Base-by-base conservation (phyloP, 2,888 invertebrate genomes). In the Dynastes hyllus region DNA sequence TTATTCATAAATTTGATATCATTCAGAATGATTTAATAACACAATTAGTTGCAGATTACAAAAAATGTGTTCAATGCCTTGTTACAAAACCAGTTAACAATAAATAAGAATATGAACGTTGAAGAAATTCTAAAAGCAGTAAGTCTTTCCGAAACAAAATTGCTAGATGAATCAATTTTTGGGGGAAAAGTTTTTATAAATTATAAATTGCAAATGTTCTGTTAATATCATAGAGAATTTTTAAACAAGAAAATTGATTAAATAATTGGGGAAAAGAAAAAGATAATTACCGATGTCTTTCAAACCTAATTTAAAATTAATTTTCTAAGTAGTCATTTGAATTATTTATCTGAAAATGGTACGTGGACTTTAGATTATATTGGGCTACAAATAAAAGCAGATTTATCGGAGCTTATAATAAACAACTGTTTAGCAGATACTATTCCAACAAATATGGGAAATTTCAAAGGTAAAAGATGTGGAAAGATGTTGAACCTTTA, bases 361-460 rank as follows among this genome's bases (percentile, higher is more conserved):
- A 85, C 88, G 53, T 90, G 90, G 2, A 87, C 93, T 55, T 89
- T 95, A 85, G 88, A 86, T 78, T 90, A 90, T 83, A 89, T 94
- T 69, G 92, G 93, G 0, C 88, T 89, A 58, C 87, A 91, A 82
- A 90, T 93, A 53, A 89, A 91, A 83, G 87, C 89, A 3, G 91
- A 92, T 66, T 92, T 96, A 83, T 91, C 93, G 29, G 91, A 93
- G 22, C 86, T 92, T 22, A 88, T 97, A 53, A 92, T 95, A 2
- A 92, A 93, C 81, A 92, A 95, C 84, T 96, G 96, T 85, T 90
- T 97, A 8, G 90, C 93, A 70, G 91, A 93, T 81, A 94, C 95
- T 0, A 93, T 97, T 84, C 97, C 97, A 0, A 93, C 93, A 81
- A 94, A 92, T 71, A 93, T n/a, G 92, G 82, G 92, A 92, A 95